Base-by-base conservation (phyloP, 2,797 vertebrate species). In the Choloepus didactylus region DNA sequence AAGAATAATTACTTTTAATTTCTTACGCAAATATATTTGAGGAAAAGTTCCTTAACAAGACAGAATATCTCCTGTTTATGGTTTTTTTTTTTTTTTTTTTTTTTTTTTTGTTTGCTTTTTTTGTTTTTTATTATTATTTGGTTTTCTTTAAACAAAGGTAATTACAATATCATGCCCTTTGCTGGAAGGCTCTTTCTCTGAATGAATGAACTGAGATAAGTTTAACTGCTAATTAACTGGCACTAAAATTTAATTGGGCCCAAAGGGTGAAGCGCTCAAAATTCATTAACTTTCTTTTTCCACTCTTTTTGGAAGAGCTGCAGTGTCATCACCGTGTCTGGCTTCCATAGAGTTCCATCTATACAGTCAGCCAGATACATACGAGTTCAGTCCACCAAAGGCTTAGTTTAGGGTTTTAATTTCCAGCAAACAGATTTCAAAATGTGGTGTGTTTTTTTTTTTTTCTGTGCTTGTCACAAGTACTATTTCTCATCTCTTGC, bases 161-260 rank as follows among this genome's bases (percentile, higher is more conserved):
- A 96, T 96, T 97, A 64, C 84, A 95, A 96, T 97, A 80, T 82
- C 23, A 12, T 95, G 85, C 92, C 85, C 86, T 96, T 97, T 96
- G 95, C 89, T 97, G 85, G 94, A 97, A 96, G 88, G 80, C 60
- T 94, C 81, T 97, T 97, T 97, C 93, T 97, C 76, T 97, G 97
- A 90, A 96, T 95, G 95, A 97, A 97, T 97, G 89, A 97, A 97
- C 46, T 59, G 96, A 98, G 98, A 95, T 97, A 98, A 97, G 97
- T 98, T 98, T 97, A 98, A 97, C 91, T 49, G 29, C 95, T 98
- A 98, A 98, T 98, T 98, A 98, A 98, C 88, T 97, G 96, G 93
- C 85, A 95, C 96, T 98, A 98, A 98, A 98, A 98, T 98, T 98
- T 98, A 98, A 98, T 98, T 98, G 96, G 93, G 76, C 98, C 98